Conservation (phyloP, 2,113 vertebrate genomes). For the Excalfactoria chinensis region DNA sequence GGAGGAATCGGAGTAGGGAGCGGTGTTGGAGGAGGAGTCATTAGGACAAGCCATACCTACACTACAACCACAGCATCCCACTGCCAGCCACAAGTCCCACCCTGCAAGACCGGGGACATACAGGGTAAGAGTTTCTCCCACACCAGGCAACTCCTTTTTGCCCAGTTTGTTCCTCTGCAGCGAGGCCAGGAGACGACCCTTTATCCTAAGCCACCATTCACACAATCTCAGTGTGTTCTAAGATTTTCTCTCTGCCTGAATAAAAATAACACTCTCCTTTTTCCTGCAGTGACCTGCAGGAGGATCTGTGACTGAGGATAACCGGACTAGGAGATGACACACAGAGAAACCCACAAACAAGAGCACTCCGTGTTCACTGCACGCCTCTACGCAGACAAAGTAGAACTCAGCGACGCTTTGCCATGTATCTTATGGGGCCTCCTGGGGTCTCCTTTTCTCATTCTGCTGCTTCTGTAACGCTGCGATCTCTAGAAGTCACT, state of each 20-base stretch:
- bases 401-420: conserved; percentile 56
- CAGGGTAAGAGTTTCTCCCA: conserved; percentile 26
- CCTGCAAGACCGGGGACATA: conserved; percentile 53
- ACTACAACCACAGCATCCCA: conserved; percentile 44
- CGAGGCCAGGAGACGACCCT: not conserved
- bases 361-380: not conserved
- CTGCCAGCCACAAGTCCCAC: conserved; percentile 52
- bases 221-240: not conserved
- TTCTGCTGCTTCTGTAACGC: conserved; percentile 28
- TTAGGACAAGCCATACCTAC: conserved; percentile 58
- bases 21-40: conserved; percentile 39
- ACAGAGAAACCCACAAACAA: not conserved
- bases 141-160: not conserved
- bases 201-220: not conserved
- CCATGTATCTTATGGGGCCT: not conserved
- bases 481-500: conserved; percentile 32
- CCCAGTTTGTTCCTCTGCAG: not conserved
- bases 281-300: conserved; percentile 62
- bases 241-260: not conserved
- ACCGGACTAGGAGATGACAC: not conserved
- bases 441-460: not conserved
- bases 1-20: conserved; percentile 45
- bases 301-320: conserved; percentile 65
- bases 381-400: not conserved
- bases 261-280: not conserved